Base-by-base conservation (phyloP, 2,113 vertebrate species). In the Sakesphorus luctuosus region DNA sequence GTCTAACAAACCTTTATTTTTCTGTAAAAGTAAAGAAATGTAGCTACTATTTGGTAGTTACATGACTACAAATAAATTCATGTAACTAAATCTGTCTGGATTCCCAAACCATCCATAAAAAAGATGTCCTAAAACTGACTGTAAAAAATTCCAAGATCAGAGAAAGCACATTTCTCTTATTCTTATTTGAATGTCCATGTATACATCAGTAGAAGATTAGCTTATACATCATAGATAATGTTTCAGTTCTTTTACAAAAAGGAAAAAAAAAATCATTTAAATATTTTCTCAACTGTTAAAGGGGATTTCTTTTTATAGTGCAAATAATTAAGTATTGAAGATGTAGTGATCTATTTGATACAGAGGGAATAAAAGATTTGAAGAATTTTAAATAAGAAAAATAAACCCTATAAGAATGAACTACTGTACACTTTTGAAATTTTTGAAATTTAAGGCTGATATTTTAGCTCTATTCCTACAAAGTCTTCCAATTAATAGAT, bases 291-390 rank as follows among this genome's bases (percentile, higher is more conserved):
- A 86, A 68, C 52, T 52, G 6, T 92, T 80, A 94, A 56, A 62
- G 11, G 18, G 3, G 2, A 78, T 92, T 93, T 92, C 56, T 95
- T 94, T 95, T 74, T 95, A 89, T 78, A 81, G 72, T 63, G 40
- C 73, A 82, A 85, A 95, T 91, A 94, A 90, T 96, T 84, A 92
- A 84, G 76, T 78, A 84, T 36, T 84, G 61, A 96, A 93, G 83
- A 61, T 90, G 40, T 47, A 94, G 72, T 46, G 69, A 90, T 92
- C 47, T 80, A 33, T 81, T 86, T 90, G 76, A 95, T 94, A 73
- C 31, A 93, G 65, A 89, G 44, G 68, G 85, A 95, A 97, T 94
- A 90, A 78, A 96, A 93, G 55, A 96, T 92, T 77, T 93, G 90
- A 96, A 81, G 85, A 89, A 93, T 84, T 89, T 90, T 56, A 93